These are phyloP conservation scores for Noctua janthe DNA, from an alignment of 2,888 invertebrate species.

Conservation along the genomic window DNA sequence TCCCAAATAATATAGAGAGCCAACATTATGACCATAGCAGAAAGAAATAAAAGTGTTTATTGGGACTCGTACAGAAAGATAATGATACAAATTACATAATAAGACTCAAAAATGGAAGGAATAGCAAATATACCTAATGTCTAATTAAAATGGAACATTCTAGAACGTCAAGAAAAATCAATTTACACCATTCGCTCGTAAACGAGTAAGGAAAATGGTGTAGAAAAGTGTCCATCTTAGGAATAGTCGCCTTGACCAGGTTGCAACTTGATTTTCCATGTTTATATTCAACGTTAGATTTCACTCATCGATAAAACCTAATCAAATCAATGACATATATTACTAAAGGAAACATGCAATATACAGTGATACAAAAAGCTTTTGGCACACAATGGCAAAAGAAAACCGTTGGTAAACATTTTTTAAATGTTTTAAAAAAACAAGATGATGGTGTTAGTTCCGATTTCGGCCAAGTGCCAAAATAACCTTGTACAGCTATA, in stretches of 20 bases:
- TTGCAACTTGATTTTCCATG: slow-evolving; percentile 52
- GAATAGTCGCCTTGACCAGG: slow-evolving; percentile 50
- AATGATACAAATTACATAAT: not conserved
- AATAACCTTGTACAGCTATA: not conserved
- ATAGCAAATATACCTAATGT: not conserved
- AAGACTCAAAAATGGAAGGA: not conserved
- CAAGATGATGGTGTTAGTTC: not conserved
- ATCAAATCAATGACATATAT: slow-evolving; percentile 30
- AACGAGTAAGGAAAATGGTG: slow-evolving; percentile 56
- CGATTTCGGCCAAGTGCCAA: not conserved
- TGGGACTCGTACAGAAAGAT: not conserved
- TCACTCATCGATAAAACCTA: slow-evolving; percentile 49
- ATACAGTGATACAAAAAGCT: not conserved
- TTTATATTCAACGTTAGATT: slow-evolving; percentile 56
- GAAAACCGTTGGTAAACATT: not conserved
- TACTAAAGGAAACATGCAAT: not conserved
- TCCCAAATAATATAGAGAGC: not conserved
- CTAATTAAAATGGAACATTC: slow-evolving; percentile 9
- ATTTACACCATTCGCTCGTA: slow-evolving; percentile 27
- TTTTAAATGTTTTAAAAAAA: not conserved
- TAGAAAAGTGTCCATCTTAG: slow-evolving; percentile 64
- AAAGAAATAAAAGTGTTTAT: not conserved
- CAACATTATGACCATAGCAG: not conserved
- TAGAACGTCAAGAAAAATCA: slow-evolving; percentile 25
- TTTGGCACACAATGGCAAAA: not conserved